Evolutionary conservation across 2,888 invertebrate species (phyloP).

Genomic region (Tridacna crocea): DNA sequence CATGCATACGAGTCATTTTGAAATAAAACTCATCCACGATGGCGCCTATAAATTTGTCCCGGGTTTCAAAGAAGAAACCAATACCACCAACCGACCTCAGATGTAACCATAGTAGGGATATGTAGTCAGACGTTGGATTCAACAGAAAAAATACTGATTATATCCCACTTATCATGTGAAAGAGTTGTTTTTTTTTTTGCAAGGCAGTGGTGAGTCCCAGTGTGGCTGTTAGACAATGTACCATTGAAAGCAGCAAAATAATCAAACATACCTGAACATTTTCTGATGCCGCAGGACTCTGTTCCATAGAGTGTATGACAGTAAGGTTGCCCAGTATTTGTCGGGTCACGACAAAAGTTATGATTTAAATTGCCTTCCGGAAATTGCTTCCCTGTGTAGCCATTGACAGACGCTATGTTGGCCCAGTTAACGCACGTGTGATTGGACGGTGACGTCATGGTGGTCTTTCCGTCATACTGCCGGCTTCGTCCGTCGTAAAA

Average conservation of each 20-base stretch:
- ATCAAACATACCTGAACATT: constrained; percentile 6
- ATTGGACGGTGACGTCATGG: constrained; percentile 13
- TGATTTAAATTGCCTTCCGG: constrained; percentile 5
- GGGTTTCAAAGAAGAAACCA: too few species aligned
- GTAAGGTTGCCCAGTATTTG: not conserved
- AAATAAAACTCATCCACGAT: too few species aligned
- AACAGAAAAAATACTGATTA: too few species aligned
- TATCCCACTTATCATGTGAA: too few species aligned
- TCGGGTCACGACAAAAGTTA: constrained; percentile 17
- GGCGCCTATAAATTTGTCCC: too few species aligned
- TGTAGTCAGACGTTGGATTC: too few species aligned
- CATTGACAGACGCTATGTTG: not conserved
- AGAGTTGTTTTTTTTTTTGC: too few species aligned
- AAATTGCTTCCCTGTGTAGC: constrained; percentile 1
- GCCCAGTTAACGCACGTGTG: constrained; percentile 21
- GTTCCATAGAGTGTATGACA: constrained; percentile 16
- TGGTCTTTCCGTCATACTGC: constrained; percentile 2
- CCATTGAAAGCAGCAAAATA: not conserved
- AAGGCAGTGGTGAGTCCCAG: too few species aligned
- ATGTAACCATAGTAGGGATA: too few species aligned
- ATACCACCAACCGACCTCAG: too few species aligned
- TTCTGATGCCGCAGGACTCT: constrained; percentile 11
- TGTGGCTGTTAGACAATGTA: too few species aligned
- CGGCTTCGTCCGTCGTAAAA: constrained; percentile 2
- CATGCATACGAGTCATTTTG: too few species aligned